These are phyloP conservation scores for Conops quadrifasciatus DNA, from an alignment of 2,888 invertebrate genomes.

Conservation along the genomic window DNA sequence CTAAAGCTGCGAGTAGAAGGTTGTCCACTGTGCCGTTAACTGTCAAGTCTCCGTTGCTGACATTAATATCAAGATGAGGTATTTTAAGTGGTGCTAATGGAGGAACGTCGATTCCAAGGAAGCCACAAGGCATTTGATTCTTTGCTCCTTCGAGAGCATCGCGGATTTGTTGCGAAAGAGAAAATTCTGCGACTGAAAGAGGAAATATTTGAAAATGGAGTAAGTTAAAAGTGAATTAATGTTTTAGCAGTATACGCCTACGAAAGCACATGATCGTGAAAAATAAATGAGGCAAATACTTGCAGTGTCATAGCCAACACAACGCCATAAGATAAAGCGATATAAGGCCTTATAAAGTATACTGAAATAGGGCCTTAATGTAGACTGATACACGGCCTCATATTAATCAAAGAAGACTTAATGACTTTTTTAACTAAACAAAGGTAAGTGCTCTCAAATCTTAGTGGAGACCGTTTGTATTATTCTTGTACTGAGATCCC, in stretches of 20 bases:
- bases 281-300: too few species aligned
- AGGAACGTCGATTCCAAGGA: conserved; percentile 52
- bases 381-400: too few species aligned
- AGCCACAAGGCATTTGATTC: conserved; percentile 52
- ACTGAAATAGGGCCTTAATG: too few species aligned
- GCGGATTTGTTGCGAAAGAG: conserved; percentile 46
- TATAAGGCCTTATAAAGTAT: too few species aligned
- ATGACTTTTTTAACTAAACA: too few species aligned
- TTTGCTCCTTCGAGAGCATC: conserved; percentile 48
- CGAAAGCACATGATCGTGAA: too few species aligned
- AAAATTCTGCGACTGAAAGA: conserved; percentile 47
- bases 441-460: too few species aligned
- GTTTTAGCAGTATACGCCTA: conserved; percentile 11
- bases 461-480: too few species aligned
- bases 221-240: neutral
- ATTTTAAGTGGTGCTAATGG: conserved; percentile 51
- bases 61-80: conserved; percentile 46
- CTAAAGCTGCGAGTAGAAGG: conserved; percentile 50
- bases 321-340: too few species aligned
- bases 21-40: conserved; percentile 47
- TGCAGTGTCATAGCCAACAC: too few species aligned
- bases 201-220: neutral
- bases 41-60: conserved; percentile 39
- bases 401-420: too few species aligned
- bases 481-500: too few species aligned